A percentile compares a stretch with the other conserved stretches of the same genome.
phyloP scores from a whole-genome alignment of 2,888 invertebrate genomes.

The Malacosoma neustria region DNA sequence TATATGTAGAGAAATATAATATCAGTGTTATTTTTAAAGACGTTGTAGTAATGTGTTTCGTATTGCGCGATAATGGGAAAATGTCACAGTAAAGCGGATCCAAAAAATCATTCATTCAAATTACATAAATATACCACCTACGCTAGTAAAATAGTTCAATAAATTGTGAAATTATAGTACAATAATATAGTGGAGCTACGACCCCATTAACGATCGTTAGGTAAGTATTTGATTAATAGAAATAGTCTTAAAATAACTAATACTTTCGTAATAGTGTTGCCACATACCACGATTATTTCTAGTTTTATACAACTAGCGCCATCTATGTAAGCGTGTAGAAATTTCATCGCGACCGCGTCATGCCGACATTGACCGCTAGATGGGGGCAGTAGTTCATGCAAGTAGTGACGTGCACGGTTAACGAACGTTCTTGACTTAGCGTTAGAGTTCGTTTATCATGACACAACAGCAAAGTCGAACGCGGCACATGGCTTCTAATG shows the following conservation, averaged over 20 bases:
- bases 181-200: background rate
- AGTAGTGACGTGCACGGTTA: slow-evolving; percentile 59
- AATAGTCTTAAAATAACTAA: background rate
- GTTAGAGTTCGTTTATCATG: slow-evolving; percentile 59
- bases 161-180: background rate
- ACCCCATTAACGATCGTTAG: background rate
- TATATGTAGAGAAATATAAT: no score
- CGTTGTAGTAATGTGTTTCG: no score
- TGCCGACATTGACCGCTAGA: slow-evolving; percentile 72
- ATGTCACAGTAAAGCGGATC: no score
- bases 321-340: slow-evolving; percentile 36
- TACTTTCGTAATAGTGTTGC: background rate
- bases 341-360: slow-evolving; percentile 40
- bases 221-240: background rate
- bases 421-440: slow-evolving; percentile 73
- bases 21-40: no score
- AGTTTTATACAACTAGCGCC: slow-evolving; percentile 34
- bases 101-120: background rate
- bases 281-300: slow-evolving; percentile 3
- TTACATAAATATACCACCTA: background rate
- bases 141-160: background rate
- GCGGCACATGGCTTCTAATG: no score
- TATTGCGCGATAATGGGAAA: no score
- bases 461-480: slow-evolving; percentile 26
- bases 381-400: slow-evolving; percentile 56